Evolutionary conservation across 2,888 invertebrate genomes (phyloP), one percentile per base, ranked within the genome.

Genomic region (Latrodectus hesperus): DNA sequence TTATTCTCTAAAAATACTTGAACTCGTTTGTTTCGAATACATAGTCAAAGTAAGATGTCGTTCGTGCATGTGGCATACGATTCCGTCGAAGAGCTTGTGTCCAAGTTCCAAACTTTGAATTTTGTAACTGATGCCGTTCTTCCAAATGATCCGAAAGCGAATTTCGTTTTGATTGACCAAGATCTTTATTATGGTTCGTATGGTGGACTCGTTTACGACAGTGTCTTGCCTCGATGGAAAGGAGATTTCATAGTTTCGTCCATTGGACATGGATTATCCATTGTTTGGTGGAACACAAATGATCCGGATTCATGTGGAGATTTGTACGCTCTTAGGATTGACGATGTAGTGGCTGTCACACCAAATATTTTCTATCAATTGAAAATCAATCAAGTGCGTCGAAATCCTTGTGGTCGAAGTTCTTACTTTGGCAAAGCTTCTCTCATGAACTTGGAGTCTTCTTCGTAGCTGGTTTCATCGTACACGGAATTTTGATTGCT

Each of bases 271-370:
- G 72, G 49, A 49, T 71, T 71, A n/a, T 71, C 71, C 49, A 49
- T 49, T 16, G 71, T 71, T 4, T 38, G 49, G 72, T 72, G 72
- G 72, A 74, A 74, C 22, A 52, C 72, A 0, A 72, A 38, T 9
- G 4, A n/a, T 9, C 72, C 72, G 1, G n/a, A 14, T n/a, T 22
- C 55, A 0, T 1, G 0, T 11, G 26, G 74, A 10, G 60, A 74
- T 74, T 9, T 10, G 17, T n/a, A 14, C 9, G 60, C 60, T 22
- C 17, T 55, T 12, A 12, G 17, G 0, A 12, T 10, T 1, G 38
- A 74, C 0, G 16, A 10, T 0, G n/a, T 53, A 14, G 38, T 74
- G 0, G 74, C 74, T 0, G 74, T 74, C 0, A 74, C 74, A 10
- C 74, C 74, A 1, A 17, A 22, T 1, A 60, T 74, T 53, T 17